Evolutionary conservation across 2,113 vertebrate genomes (phyloP), one percentile per base, ranked within the genome.

Genomic region (Puma concolor): DNA sequence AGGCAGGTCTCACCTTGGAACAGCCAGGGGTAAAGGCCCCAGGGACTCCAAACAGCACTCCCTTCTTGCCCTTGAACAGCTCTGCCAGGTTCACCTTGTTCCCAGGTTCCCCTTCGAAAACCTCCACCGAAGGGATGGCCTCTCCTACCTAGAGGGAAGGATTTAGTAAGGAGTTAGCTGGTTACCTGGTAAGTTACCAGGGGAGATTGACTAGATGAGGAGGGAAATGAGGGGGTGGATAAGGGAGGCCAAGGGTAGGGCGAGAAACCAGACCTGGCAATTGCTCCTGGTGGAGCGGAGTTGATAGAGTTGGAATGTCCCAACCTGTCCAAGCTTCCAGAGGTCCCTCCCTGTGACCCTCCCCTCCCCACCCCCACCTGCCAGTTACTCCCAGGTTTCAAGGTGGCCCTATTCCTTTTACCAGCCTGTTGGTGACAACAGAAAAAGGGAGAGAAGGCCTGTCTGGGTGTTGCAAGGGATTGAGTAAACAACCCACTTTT

Each of bases 11-110:
- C 95, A 99, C 99, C 98, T 99, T 99, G 91, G 99, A 99, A 92
- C 99, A 99, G 44, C 99, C 99, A 0, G 99, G 99, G 0, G 99
- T 99, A 64, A 99, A 99, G 1, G 99, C 99, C n/a, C 99, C 99
- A 1, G 99, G 99, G 66, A 99, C 99, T 33, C 99, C 99, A 71
- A 99, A 99, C 50, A 99, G 99, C 44, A 99, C 95, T 0, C 99
- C 99, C 79, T 99, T 99, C 98, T 99, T 99, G 60, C 98, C 99
- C 88, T 99, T 99, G 91, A 99, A 99, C 89, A 99, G 98, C 31
- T 99, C 98, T 8, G 99, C 98, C 98, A 99, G 98, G 10, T 99
- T 97, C 93, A 99, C 99, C 93, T 99, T 99, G 41, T 98, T 99
- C 4, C 98, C 99, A 3, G 99, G 99, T 19, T 99, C 98, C 12